Evolutionary conservation across 2,797 vertebrate species (phyloP).

Genomic region (Tokudaia tokunoshimensis): DNA sequence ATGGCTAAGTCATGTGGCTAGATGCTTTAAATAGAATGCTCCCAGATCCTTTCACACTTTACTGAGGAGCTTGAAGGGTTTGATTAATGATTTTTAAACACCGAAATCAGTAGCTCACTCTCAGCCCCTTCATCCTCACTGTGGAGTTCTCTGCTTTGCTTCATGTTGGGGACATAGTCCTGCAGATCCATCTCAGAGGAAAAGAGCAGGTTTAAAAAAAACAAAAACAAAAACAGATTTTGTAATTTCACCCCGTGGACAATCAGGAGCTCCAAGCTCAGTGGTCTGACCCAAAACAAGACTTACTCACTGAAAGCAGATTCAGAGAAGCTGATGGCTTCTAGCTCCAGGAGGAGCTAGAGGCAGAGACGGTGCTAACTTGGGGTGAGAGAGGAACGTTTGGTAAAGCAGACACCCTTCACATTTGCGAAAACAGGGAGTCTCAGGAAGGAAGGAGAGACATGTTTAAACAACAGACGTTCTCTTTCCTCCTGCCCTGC

Average conservation of each 20-base stretch:
- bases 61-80: slow-evolving; percentile 38
- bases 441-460: slow-evolving; percentile 62
- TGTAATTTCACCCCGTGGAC: background rate
- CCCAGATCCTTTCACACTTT: background rate
- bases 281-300: background rate
- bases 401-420: slow-evolving; percentile 69
- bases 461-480: slow-evolving; percentile 73
- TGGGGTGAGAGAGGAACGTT: background rate
- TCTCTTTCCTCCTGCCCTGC: slow-evolving; percentile 73
- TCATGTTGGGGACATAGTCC: rapidly evolving
- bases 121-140: background rate
- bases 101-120: background rate
- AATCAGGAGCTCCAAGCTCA: background rate
- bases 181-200: background rate
- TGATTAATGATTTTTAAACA: slow-evolving; percentile 67
- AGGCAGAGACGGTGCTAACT: background rate
- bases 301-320: background rate
- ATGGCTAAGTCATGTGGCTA: background rate
- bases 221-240: background rate
- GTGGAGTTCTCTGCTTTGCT: background rate
- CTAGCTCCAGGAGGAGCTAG: background rate
- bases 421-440: slow-evolving; percentile 52
- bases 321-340: background rate
- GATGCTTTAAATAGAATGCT: slow-evolving; percentile 48
- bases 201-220: background rate